These are phyloP conservation scores for Cheilosia urbana DNA, from an alignment of 2,888 invertebrate genomes.

Conservation along the genomic window DNA sequence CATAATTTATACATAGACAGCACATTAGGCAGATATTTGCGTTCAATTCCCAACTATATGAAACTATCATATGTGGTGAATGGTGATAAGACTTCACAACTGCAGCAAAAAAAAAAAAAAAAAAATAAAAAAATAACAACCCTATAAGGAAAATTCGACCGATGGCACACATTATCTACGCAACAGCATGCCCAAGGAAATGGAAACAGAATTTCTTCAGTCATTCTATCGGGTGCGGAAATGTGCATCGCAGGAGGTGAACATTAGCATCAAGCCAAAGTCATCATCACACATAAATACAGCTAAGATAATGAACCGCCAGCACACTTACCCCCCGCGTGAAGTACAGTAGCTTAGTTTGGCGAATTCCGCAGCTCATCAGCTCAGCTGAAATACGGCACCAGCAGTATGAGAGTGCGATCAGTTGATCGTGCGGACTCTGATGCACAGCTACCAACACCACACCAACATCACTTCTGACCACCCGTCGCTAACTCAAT, in stretches of 20 bases:
- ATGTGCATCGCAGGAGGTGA: slow-evolving; percentile 7
- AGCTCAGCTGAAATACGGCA: slow-evolving; percentile 53
- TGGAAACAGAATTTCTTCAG: slow-evolving; percentile 1
- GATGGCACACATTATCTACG: background rate
- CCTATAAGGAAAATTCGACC: background rate
- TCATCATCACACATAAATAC: slow-evolving; percentile 14
- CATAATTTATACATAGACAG: background rate
- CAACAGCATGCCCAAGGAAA: slow-evolving; percentile 25
- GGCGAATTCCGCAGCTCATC: slow-evolving; percentile 72
- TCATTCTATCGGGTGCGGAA: background rate
- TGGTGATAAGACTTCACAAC: background rate
- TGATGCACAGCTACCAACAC: slow-evolving; percentile 17
- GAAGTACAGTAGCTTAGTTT: slow-evolving; percentile 65
- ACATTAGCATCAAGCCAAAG: slow-evolving; percentile 31
- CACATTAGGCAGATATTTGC: background rate
- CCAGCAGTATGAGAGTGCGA: slow-evolving; percentile 43
- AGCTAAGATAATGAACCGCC: slow-evolving; percentile 32
- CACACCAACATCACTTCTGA: slow-evolving; percentile 32
- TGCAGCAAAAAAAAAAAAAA: background rate
- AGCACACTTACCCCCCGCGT: slow-evolving; percentile 24
- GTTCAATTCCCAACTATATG: too few relatives aligned
- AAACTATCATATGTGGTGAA: too few relatives aligned
- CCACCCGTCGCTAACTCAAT: slow-evolving; percentile 52
- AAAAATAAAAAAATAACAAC: background rate
- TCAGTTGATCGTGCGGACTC: slow-evolving; percentile 39